A percentile compares a stretch with the other conserved stretches of the same genome.
These are phyloP conservation scores for Hemicrepidius hirtus DNA, from an alignment of 2,888 invertebrate species.

Conservation along the genomic window DNA sequence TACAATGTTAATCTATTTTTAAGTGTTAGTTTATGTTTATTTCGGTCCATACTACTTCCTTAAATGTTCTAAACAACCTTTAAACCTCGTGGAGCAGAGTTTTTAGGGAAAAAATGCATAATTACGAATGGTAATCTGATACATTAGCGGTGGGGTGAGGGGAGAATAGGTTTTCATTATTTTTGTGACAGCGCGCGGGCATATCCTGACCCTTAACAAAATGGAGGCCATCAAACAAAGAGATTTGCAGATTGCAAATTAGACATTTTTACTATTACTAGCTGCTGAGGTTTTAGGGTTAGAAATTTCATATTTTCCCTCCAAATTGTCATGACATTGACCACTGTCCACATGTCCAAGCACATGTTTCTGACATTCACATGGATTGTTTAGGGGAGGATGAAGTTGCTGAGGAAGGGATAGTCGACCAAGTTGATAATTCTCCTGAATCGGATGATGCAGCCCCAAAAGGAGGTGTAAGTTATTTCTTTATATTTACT, in stretches of 20 bases:
- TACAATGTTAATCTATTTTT: conserved; percentile 42
- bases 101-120: conserved; percentile 59
- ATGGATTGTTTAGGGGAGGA: conserved; percentile 75
- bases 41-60: not conserved
- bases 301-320: conserved; percentile 70
- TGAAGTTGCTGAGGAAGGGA: conserved; percentile 82
- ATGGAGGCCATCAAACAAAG: conserved; percentile 87
- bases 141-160: conserved; percentile 65
- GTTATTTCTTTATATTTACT: conserved; percentile 51
- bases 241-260: conserved; percentile 79
- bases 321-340: conserved; percentile 64
- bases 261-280: conserved; percentile 57
- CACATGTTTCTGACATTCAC: conserved; percentile 57
- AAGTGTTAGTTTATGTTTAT: conserved; percentile 22
- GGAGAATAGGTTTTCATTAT: conserved; percentile 72
- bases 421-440: conserved; percentile 79
- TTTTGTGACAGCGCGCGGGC: conserved; percentile 77
- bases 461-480: conserved; percentile 76
- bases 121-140: conserved; percentile 67
- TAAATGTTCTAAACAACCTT: not conserved
- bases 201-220: conserved; percentile 85
- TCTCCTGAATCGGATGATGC: conserved; percentile 85
- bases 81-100: not conserved
- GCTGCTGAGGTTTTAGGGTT: conserved; percentile 63
- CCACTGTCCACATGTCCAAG: conserved; percentile 68